Base-by-base conservation (phyloP, 2,888 invertebrate species). In the Scelioninae gen. 2 region DNA sequence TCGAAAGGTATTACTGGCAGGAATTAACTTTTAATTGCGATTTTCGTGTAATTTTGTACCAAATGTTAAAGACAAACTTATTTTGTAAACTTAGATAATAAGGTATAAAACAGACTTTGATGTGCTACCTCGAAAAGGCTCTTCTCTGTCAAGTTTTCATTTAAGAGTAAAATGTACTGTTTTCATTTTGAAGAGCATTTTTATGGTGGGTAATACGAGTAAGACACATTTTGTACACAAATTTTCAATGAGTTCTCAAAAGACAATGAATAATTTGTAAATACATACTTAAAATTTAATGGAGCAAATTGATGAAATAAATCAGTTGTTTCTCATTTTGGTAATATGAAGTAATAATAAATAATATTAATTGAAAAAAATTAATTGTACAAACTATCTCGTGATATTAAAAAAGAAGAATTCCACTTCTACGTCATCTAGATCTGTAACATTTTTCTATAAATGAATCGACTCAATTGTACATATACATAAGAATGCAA, bases 401-500 rank as follows among this genome's bases (percentile, higher is more conserved):
- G 71, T 58, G 64, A 64, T 64, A 64, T 52, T 39, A 52, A 58
- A 57, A 55, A 46, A 25, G 45, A 61, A 63, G 64, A 28, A 52
- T 37, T 43, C 37, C 58, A 52, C 50, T 57, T 63, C 39, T 55
- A 46, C n/a, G 64, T 64, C 55, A 53, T 45, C 50, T 65, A 60
- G 60, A 71, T 53, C 65, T 65, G 71, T 60, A 60, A 71, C 71
- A 58, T 60, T 65, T 72, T 70, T 72, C 64, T 55, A 69, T 60
- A 48, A 70, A 63, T 16, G 15, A 63, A 37, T 41, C 19, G 33
- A 72, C 53, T 72, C 60, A 72, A 65, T 60, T 72, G 71, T 72
- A 72, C 41, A 72, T 70, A 70, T 50, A 41, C 41, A 41, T 64
- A 60, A 57, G 39, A 33, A 61, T 39, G 22, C 46, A 55, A 72